A percentile compares a stretch with the other conserved stretches of the same genome.
These are phyloP conservation scores for Cryptoprocta ferox DNA, from an alignment of 2,797 vertebrate species.

Conservation along the genomic window DNA sequence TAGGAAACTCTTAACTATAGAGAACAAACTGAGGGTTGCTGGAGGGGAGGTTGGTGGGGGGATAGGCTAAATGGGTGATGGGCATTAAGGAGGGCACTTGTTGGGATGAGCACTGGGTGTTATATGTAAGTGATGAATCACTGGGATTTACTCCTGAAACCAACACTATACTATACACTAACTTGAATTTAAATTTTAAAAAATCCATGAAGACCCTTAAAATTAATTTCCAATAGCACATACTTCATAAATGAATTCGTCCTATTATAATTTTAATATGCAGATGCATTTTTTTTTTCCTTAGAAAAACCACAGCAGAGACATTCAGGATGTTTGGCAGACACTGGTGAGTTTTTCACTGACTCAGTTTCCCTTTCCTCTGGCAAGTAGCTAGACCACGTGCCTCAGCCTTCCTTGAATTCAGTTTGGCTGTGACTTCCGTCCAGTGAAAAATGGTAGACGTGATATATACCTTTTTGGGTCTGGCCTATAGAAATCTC, in stretches of 20 bases:
- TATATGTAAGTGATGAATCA: no score
- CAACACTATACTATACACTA: no score
- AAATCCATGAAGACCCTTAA: background rate
- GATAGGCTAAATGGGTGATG: no score
- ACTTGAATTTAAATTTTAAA: no score
- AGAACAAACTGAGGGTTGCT: no score
- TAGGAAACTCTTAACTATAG: no score
- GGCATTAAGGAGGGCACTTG: no score
- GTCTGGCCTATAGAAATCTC: background rate
- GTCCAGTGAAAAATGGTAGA: background rate
- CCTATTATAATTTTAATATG: background rate
- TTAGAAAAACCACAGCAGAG: background rate
- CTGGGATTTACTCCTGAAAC: no score
- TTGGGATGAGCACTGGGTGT: no score
- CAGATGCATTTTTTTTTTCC: background rate
- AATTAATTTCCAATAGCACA: slow-evolving; percentile 7
- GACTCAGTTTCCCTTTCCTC: background rate
- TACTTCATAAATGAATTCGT: background rate
- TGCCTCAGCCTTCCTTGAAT: background rate
- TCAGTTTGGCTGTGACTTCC: background rate
- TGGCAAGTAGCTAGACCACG: background rate
- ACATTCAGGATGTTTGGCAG: background rate
- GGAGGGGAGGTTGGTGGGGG: no score
- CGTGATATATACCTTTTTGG: background rate
- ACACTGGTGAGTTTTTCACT: background rate